Base-by-base conservation (phyloP, 1,140 invertebrate genomes). In the Mamestra configurata region DNA sequence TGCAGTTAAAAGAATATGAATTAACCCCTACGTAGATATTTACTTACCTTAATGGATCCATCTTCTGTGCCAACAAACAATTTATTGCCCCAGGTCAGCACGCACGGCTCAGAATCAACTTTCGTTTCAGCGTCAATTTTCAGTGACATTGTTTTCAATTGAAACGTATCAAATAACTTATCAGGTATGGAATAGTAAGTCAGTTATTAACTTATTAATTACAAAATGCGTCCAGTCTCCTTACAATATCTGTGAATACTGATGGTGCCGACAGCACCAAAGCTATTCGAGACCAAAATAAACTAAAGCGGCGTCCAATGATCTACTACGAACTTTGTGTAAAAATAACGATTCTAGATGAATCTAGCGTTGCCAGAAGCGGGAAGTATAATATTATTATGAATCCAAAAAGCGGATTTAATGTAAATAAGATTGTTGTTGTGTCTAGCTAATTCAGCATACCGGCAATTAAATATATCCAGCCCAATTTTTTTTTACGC, bases 21-120 rank as follows among this genome's bases (percentile, higher is more conserved):
- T n/a, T n/a, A n/a, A n/a, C n/a, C n/a, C n/a, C n/a, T n/a, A n/a
- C n/a, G n/a, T n/a, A n/a, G n/a, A n/a, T n/a, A n/a, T 66, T 37
- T 31, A 90, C 90, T 92, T 86, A 93, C 93, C 75, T 89, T 85
- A 64, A 94, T 88, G 46, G 84, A 86, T 15, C 93, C 93, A 79
- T 85, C 88, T 83, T 92, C 92, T 10, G 87, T 87, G 27, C 93
- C 93, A 75, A 93, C 84, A 79, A 87, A 93, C 31, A 94, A 79
- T 80, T 88, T 87, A 20, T 88, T 86, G 75, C 89, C 85, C 89
- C 87, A 94, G 59, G 91, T 89, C 27, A 86, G 79, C 1, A 94
- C 90, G 81, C 89, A 91, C 15, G 93, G 93, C 64, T 93, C 93
- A 0, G 87, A 88, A 24, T 86, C 87, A 18, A 93, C 71, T 87